A percentile compares a stretch with the other conserved stretches of the same genome.
These are phyloP conservation scores for Eospalax fontanierii DNA, from an alignment of 2,797 vertebrate species.

Conservation along the genomic window DNA sequence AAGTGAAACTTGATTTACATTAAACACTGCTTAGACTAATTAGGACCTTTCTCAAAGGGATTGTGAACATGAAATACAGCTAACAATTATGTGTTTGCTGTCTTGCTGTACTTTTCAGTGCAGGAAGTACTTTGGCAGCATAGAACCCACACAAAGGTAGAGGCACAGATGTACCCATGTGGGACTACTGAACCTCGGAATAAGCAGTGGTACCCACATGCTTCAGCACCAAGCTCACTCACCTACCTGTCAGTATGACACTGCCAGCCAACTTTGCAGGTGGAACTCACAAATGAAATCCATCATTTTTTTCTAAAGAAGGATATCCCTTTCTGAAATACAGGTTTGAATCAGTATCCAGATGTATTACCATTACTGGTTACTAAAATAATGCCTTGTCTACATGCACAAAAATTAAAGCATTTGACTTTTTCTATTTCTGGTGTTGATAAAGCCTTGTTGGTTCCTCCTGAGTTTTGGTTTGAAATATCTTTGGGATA, in stretches of 20 bases:
- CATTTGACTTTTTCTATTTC: background rate
- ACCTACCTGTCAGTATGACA: background rate
- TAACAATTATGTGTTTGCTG: slow-evolving; percentile 78
- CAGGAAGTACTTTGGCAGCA: slow-evolving; percentile 28
- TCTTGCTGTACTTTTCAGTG: background rate
- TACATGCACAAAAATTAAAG: background rate
- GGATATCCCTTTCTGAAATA: slow-evolving; percentile 7
- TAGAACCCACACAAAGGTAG: slow-evolving; percentile 30
- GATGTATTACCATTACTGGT: background rate
- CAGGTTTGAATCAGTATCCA: background rate
- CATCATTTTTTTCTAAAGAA: slow-evolving; percentile 8
- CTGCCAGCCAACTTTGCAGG: background rate
- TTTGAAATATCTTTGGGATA: slow-evolving; percentile 7
- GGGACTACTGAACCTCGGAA: background rate
- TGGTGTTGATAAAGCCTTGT: background rate
- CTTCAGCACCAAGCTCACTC: background rate
- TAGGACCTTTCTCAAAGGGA: slow-evolving; percentile 80
- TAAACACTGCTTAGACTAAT: slow-evolving; percentile 85
- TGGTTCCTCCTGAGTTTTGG: background rate
- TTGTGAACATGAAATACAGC: slow-evolving; percentile 67
- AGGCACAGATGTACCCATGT: background rate
- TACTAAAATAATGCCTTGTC: background rate
- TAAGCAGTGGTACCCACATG: background rate
- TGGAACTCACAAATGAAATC: background rate
- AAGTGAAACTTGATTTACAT: slow-evolving; percentile 86